Conservation (phyloP, 2,113 vertebrate species). For the Phaethon lepturus region DNA sequence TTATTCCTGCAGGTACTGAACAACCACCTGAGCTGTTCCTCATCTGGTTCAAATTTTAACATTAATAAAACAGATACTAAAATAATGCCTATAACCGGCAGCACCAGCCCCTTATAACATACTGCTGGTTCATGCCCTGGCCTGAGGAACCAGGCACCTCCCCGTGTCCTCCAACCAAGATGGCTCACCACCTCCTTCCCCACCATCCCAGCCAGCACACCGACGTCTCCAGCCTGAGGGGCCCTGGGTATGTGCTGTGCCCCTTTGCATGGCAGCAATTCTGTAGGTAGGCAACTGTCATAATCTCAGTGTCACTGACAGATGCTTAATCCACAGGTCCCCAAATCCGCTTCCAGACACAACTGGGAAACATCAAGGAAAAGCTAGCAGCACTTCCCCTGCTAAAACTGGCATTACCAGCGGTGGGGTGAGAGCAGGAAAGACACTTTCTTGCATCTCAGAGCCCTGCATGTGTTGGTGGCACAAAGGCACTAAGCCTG, state of each 20-base stretch:
- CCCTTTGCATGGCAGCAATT: background rate
- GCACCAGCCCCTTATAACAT: background rate
- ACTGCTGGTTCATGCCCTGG: background rate
- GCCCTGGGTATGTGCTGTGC: fast-evolving
- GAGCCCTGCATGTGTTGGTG: background rate
- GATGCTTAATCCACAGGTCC: background rate
- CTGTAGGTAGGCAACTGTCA: background rate
- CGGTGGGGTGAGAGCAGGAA: background rate
- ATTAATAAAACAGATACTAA: background rate
- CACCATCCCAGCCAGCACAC: background rate
- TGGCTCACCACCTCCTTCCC: background rate
- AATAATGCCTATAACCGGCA: background rate
- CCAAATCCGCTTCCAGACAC: background rate
- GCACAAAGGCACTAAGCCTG: background rate
- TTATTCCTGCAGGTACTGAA: background rate
- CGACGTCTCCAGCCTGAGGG: background rate
- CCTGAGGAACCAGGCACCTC: background rate
- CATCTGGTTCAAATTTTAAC: background rate
- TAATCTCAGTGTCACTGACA: background rate
- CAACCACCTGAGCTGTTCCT: background rate
- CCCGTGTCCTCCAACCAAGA: fast-evolving
- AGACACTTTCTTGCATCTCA: fast-evolving
- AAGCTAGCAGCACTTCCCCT: background rate
- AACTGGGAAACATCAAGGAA: background rate
- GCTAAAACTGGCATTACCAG: background rate